These are phyloP conservation scores for Corvus hawaiiensis DNA, from an alignment of 2,113 vertebrate species.

Conservation along the genomic window DNA sequence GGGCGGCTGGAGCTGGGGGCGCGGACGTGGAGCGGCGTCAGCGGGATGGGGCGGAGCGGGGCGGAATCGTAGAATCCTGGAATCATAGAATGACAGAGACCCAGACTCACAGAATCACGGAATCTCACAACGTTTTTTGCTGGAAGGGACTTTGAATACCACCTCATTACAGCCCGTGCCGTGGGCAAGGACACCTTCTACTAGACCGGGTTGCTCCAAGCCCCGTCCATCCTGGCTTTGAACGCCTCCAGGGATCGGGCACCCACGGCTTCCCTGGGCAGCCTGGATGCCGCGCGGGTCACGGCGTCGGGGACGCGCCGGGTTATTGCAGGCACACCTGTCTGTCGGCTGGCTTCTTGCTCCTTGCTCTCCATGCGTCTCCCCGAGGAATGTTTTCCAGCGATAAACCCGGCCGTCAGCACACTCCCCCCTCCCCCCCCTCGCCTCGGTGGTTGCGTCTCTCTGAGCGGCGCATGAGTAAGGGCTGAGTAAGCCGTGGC, in stretches of 20 bases:
- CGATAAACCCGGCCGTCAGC: background rate
- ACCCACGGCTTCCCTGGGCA: background rate
- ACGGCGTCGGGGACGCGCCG: background rate
- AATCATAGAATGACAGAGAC: background rate
- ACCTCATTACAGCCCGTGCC: background rate
- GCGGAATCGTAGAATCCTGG: background rate
- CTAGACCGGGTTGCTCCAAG: background rate
- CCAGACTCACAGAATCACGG: fast-evolving
- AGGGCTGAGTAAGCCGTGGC: background rate
- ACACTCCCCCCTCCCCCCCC: no score
- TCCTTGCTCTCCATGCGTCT: background rate
- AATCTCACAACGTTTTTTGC: background rate
- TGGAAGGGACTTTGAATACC: background rate
- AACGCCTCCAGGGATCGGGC: background rate
- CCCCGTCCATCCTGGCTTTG: background rate
- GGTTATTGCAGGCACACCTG: background rate
- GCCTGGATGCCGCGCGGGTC: background rate
- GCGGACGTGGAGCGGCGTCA: background rate
- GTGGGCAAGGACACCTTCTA: background rate
- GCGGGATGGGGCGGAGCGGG: background rate
- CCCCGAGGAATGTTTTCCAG: background rate
- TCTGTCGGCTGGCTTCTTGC: background rate
- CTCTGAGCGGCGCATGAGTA: background rate
- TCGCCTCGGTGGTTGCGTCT: background rate
- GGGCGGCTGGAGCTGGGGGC: background rate